Base-by-base conservation (phyloP, 2,113 vertebrate species). In the Brachyhypopomus gauderio region DNA sequence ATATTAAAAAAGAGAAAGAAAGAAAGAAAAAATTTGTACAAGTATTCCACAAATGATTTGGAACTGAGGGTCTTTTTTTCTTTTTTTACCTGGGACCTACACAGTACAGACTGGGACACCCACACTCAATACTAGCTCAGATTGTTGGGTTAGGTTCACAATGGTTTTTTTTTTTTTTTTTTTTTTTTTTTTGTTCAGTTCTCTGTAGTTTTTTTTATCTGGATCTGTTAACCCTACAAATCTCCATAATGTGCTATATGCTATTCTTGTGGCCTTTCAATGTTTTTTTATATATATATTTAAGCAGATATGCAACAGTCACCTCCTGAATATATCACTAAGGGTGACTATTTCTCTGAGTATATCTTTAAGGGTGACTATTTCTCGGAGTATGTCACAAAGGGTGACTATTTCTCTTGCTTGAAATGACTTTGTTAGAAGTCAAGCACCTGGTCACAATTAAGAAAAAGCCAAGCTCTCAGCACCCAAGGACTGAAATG, bases 201-300 rank as follows among this genome's bases (percentile, higher is more conserved):
- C 5, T 75, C 5, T 3, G 30, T 76, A 72, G 30, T 22, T 19
- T 6, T 23, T 60, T 62, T 59, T 63, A 34, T 55, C 76, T 23
- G 8, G 22, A 67, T 81, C 27, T 27, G 55, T 48, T 64, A 45
- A 20, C 58, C 56, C 77, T 41, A 60, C 64, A 20, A 14, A 69
- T 70, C 73, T 72, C 45, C 36, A 89, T 88, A 77, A 87, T 85
- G 86, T 89, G 87, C 87, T 93, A 84, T 90, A 89, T 91, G 89
- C 91, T 92, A 92, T 91, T 94, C 91, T 91, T 92, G 93, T 94
- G 93, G 93, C 93, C 93, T 94, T 94, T 91, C 60, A 82, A 88
- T 89, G 87, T 90, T 87, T 87, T 90, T 88, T 84, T 75, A 45
- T 59, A 76, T 56, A 66, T 75, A 59, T 82, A 48, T 87, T 89